These are phyloP conservation scores for Peromyscus nudipes DNA, from an alignment of 2,797 vertebrate genomes.

Conservation along the genomic window DNA sequence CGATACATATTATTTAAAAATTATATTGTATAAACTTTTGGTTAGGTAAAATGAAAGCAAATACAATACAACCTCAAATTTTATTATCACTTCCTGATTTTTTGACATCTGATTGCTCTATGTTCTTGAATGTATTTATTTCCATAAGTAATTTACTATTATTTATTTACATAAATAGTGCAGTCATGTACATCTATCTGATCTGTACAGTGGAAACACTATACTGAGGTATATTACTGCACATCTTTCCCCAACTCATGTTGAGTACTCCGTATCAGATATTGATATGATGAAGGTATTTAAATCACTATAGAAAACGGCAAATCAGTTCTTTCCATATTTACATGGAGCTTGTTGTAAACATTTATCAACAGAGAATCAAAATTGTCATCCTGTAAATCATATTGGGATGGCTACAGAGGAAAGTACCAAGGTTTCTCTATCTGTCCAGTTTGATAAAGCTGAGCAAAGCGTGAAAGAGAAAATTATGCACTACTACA, in stretches of 20 bases:
- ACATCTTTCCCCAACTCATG: background rate
- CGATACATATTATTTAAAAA: background rate
- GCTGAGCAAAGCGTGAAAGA: constrained; percentile 5
- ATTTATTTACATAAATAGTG: background rate
- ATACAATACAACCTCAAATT: background rate
- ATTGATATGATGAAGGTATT: background rate
- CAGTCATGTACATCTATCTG: background rate
- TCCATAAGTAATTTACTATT: background rate
- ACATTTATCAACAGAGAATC: background rate
- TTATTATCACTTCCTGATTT: background rate
- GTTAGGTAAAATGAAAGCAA: background rate
- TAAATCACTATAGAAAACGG: background rate
- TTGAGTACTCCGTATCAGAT: background rate
- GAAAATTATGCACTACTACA: constrained; percentile 50
- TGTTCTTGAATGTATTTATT: background rate
- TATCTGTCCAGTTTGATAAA: background rate
- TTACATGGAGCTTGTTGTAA: constrained; percentile 43
- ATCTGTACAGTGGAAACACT: background rate
- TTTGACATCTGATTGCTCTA: background rate
- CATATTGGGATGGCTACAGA: background rate
- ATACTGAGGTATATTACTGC: background rate
- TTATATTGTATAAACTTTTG: background rate
- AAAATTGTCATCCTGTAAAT: constrained; percentile 20
- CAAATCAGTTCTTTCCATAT: background rate
- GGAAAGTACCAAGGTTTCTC: background rate